Evolutionary conservation across 2,888 invertebrate species (phyloP), one percentile per base, ranked within the genome.

Genomic region (Ichneumoninae sp.): DNA sequence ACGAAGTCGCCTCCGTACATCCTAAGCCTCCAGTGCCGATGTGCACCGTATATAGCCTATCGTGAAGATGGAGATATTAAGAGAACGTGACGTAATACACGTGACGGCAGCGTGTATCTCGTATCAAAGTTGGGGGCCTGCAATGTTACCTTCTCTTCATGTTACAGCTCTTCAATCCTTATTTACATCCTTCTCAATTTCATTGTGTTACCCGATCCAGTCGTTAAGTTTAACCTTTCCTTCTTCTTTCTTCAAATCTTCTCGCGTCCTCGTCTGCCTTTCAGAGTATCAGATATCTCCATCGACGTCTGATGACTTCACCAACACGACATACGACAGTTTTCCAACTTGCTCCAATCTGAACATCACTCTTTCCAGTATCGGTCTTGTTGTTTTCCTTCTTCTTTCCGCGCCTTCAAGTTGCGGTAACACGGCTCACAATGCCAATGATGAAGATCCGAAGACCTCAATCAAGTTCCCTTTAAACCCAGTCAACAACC

Each of bases 81-180:
- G 47, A 33, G 63, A 30, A 57, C 13, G 52, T 71, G 79, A 79
- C 71, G 79, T 71, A 79, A 79, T 65, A 36, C 79, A 40, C 71
- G 71, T 65, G 65, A 71, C 70, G 79, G 26, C n/a, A 50, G 13
- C 10, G 10, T 57, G 8, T 57, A 26, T 26, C 22, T 13, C 13
- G 57, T 26, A 57, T 1, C 57, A 26, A 13, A 57, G 22, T 22
- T 22, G 4, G 54, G 22, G 5, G 57, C 13, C 22, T 57, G 22
- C 57, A 52, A 16, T 16, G 44, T 47, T 16, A 47, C 44, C 4
- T 47, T 16, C 16, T 47, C 16, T 47, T 47, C 44, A 5, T 47
- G 16, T 47, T 16, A 8, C 40, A 2, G 8, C 40, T 10, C 40
- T 40, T 40, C 8, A 40, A 40, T 40, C 40, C 40, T 0, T 40